phyloP scores from a whole-genome alignment of 2,888 invertebrate species.

The Heliconius ethilla region DNA sequence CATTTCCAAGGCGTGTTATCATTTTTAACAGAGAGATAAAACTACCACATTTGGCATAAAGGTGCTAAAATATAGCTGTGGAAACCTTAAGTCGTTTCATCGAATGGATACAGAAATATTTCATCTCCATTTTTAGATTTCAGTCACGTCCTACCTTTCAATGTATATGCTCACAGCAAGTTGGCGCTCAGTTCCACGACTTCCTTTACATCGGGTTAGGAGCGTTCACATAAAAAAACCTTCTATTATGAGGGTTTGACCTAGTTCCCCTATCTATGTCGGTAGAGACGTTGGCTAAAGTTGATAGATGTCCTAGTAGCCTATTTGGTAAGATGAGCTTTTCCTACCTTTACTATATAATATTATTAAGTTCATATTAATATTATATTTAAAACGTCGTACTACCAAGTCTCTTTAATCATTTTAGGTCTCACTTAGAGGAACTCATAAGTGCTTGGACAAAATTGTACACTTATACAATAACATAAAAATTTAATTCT shows the following conservation, averaged over 20 bases:
- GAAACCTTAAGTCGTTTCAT: constrained; percentile 3
- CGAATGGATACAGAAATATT: constrained; percentile 12
- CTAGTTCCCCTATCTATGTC: constrained; percentile 21
- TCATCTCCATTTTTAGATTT: constrained; percentile 21
- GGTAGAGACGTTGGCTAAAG: constrained; percentile 7
- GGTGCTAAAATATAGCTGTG: neutral
- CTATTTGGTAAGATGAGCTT: neutral
- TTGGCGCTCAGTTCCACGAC: constrained; percentile 26
- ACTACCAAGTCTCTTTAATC: too few species aligned
- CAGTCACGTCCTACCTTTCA: constrained; percentile 30
- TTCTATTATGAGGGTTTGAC: constrained; percentile 27
- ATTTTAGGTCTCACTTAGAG: too few species aligned
- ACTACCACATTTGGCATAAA: neutral
- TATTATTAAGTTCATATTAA: neutral
- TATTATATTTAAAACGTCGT: neutral
- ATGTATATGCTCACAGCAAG: constrained; percentile 27
- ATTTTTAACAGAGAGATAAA: neutral
- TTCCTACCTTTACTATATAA: neutral
- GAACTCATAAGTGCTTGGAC: too few species aligned
- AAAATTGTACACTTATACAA: too few species aligned
- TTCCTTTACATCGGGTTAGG: constrained; percentile 30
- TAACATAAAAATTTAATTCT: neutral
- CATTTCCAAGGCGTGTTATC: too few species aligned
- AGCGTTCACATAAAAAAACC: constrained; percentile 28
- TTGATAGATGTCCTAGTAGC: constrained; percentile 9